Evolutionary conservation across 2,797 vertebrate genomes (phyloP).

Genomic region (Enteromius mattozi): DNA sequence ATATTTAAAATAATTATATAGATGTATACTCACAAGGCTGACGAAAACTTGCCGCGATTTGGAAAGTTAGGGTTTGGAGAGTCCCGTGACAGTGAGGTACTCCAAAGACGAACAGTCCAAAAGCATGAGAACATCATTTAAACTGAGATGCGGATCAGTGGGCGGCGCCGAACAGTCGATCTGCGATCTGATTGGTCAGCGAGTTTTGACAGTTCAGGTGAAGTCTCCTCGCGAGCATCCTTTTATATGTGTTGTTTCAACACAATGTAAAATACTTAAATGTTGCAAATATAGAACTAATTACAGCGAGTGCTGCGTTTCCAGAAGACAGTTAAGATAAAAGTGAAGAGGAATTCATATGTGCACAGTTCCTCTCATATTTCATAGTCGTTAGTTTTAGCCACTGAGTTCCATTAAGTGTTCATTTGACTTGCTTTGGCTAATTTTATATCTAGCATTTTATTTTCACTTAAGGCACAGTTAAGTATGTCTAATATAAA

Average conservation of each 20-base stretch:
- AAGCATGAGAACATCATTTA: constrained; percentile 73
- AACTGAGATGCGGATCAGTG: constrained; percentile 66
- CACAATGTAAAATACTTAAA: too few species aligned
- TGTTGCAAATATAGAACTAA: neutral
- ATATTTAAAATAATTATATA: neutral
- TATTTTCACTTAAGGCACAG: neutral
- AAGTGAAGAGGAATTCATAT: neutral
- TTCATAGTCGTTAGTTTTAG: neutral
- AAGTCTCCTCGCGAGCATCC: neutral
- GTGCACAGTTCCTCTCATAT: neutral
- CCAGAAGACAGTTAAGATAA: neutral
- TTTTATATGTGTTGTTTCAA: constrained; percentile 1
- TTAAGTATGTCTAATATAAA: neutral
- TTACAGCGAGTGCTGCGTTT: neutral
- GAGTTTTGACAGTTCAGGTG: constrained; percentile 16
- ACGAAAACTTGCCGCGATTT: constrained; percentile 57
- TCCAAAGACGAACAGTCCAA: constrained; percentile 81
- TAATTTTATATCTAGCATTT: neutral
- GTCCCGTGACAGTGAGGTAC: constrained; percentile 71
- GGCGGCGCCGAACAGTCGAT: constrained; percentile 67
- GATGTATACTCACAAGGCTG: constrained; percentile 73
- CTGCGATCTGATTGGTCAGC: constrained; percentile 59
- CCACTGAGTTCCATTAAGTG: neutral
- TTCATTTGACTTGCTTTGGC: too few species aligned
- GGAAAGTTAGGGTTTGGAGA: constrained; percentile 71